Evolutionary conservation across 2,888 invertebrate species (phyloP), one percentile per base, ranked within the genome.

Genomic region (Caenorhabditis angaria): DNA sequence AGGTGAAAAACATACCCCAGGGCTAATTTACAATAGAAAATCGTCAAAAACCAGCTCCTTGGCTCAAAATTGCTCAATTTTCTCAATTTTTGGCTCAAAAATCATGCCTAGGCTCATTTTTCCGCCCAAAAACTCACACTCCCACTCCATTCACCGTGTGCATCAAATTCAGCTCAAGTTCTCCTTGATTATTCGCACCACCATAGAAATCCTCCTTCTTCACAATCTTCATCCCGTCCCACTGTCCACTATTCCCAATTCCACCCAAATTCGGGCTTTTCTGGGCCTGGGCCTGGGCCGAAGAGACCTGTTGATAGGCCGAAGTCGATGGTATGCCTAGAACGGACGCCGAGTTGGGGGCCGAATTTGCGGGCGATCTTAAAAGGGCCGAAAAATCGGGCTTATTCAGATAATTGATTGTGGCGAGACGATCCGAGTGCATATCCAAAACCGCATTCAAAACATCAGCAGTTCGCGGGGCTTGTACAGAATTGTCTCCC

Each of bases 401-500:
- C 41, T 71, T 70, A 56, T 68, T 76, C 14, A 79, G 58, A 57
- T 81, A 78, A 61, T 81, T 81, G 55, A 81, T 72, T 1, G 72
- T 71, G 63, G 77, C 75, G 10, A 80, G 70, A 22, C 80, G 70
- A 66, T 83, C 83, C 56, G 77, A 73, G 62, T 86, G 80, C 80
- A 85, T 85, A 69, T 87, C 86, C 18, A 87, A 70, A 10, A 87
- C 85, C 1, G 83, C 82, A 67, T 87, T 84, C 41, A 87, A 74
- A 10, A 87, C 86, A 55, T 87, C 87, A 14, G 86, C 86, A 8
- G 87, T 87, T 53, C 85, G 74, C 1, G 87, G 87, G 27, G 84
- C 83, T 29, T 72, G 67, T 10, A 66, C 76, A 6, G 79, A 63
- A 29, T 82, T 67, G 57, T 85, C 84, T 20, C 27, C 22, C 6